Base-by-base conservation (phyloP, 1,140 invertebrate species). In the Dysdera silvatica region DNA sequence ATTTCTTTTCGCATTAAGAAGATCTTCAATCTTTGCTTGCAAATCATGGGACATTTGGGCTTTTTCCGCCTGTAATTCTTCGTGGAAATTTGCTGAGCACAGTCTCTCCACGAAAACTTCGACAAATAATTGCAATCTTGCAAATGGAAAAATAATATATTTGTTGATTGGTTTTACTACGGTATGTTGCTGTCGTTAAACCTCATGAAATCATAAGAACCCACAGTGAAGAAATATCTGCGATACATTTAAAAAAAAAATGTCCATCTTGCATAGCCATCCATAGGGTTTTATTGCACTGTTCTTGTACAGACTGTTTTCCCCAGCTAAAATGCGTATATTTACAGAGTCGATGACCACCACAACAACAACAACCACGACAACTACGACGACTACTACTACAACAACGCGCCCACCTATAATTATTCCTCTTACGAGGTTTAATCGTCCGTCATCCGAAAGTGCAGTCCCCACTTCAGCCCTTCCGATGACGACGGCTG, bases 321-420 rank as follows among this genome's bases (percentile, higher is more conserved):
- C n/a, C n/a, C n/a, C n/a, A n/a, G n/a, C n/a, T n/a, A n/a, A n/a
- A n/a, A n/a, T n/a, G n/a, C n/a, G n/a, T 54, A 20, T 37, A 12
- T 14, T 56, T 55, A 5, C 18, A 67, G 66, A 67, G 54, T 51
- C 55, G 2, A 37, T 56, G 20, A 41, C 55, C 18, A 67, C 61
- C 10, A 33, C 43, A 18, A 29, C 63, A 26, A 23, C 63, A 35
- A 31, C 47, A 16, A 56, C 33, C 18, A 29, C 48, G 14, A 41
- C 33, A 16, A 48, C 26, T 43, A 52, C 60, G 10, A 60, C 41
- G 20, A 54, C 65, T 16, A 69, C 66, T 41, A 71, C 67, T 14
- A 66, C 66, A n/a, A 64, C 51, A 10, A 60, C 57, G 6, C 47
- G 63, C 3, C 63, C 63, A 4, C 63, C 63, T 12, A 60, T 65